A percentile compares a stretch with the other conserved stretches of the same genome.
Conservation (phyloP, 2,888 invertebrate genomes). For the Spilosoma lubricipeda region DNA sequence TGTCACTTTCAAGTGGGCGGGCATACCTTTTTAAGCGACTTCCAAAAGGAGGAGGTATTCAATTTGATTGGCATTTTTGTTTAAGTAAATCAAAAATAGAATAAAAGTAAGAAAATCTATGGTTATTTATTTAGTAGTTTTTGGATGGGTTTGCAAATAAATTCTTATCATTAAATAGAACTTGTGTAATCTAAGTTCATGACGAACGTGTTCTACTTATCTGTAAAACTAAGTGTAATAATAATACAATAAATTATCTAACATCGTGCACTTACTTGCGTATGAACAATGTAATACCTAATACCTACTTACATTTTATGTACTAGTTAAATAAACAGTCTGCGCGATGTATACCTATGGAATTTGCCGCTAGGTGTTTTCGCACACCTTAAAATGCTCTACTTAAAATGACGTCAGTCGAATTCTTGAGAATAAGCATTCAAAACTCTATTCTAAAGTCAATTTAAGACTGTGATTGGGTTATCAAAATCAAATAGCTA, state of each 20-base stretch:
- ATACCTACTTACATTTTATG: neutral
- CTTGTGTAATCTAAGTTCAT: slow-evolving; percentile 4
- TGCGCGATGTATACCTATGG: neutral
- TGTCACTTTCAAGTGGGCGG: slow-evolving; percentile 35
- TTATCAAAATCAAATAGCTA: too few relatives aligned
- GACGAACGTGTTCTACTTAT: neutral
- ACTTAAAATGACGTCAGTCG: neutral
- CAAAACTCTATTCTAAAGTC: neutral
- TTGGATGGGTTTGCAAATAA: neutral
- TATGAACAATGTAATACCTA: neutral
- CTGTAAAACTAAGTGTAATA: neutral
- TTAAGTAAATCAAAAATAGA: too few relatives aligned
- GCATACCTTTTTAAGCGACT: slow-evolving; percentile 13
- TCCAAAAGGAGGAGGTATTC: too few relatives aligned
- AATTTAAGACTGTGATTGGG: neutral
- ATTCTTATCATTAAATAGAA: neutral
- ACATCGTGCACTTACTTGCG: neutral
- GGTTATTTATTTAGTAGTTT: neutral
- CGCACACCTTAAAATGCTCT: neutral
- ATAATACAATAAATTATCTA: neutral
- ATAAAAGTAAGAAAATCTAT: neutral
- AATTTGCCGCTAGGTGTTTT: neutral
- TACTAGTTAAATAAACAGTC: neutral
- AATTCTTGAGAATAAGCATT: neutral
- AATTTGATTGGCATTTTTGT: too few relatives aligned